Percentiles rank a stretch among this genome's conserved stretches.
Evolutionary conservation across 2,113 vertebrate genomes (phyloP).

Genomic region (Furnarius figulus): DNA sequence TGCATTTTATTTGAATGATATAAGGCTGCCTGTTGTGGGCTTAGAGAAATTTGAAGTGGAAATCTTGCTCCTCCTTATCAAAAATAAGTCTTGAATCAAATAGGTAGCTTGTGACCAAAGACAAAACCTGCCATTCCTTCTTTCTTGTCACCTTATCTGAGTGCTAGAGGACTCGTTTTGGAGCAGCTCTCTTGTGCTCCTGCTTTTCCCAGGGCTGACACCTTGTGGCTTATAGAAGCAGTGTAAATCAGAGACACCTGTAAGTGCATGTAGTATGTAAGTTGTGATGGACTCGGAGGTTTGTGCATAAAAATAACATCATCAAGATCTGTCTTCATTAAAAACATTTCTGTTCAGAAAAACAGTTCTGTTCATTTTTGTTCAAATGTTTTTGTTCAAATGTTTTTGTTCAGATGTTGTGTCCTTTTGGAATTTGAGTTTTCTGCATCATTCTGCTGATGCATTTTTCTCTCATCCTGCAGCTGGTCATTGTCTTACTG

Average conservation of each 20-base stretch:
- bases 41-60: not conserved
- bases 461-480: not conserved
- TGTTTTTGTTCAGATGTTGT: not conserved
- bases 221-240: not conserved
- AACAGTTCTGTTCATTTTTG: not conserved
- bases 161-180: not conserved
- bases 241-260: not conserved
- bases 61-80: not conserved
- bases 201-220: not conserved
- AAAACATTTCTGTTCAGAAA: not conserved
- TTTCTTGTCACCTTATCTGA: not conserved
- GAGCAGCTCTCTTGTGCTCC: not conserved
- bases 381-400: not conserved
- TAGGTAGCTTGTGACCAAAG: not conserved
- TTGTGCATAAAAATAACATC: not conserved
- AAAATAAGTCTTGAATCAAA: not conserved
- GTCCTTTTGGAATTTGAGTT: not conserved
- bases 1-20: not conserved
- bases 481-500: not conserved
- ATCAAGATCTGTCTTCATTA: not conserved
- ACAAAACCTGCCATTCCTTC: not conserved
- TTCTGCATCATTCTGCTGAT: not conserved
- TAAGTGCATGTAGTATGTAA: not conserved
- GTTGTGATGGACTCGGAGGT: not conserved
- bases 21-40: not conserved